Evolutionary conservation across 2,797 vertebrate species (phyloP).

Genomic region (Helicolenus hilgendorfi): DNA sequence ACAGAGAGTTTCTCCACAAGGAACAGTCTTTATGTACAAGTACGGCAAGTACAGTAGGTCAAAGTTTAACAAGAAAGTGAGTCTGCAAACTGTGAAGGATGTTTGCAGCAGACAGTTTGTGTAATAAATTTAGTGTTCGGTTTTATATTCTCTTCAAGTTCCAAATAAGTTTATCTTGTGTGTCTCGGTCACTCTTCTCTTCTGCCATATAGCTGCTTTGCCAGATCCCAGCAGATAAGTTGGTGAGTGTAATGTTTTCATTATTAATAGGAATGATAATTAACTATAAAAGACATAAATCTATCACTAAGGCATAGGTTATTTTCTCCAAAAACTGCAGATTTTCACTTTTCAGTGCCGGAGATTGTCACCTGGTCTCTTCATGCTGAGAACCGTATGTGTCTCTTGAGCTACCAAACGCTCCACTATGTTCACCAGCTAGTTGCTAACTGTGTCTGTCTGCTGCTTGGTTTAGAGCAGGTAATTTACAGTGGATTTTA

Average conservation of each 20-base stretch:
- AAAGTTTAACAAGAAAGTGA: background rate
- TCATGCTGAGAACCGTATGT: background rate
- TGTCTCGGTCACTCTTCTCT: background rate
- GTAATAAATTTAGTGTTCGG: too few species aligned
- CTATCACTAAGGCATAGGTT: too few species aligned
- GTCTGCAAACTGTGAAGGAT: background rate
- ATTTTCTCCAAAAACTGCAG: too few species aligned
- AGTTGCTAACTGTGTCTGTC: background rate
- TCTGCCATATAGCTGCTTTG: background rate
- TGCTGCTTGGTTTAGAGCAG: background rate
- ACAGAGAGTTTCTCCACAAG: too few species aligned
- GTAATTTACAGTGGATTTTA: too few species aligned
- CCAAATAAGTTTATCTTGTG: background rate
- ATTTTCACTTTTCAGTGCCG: background rate
- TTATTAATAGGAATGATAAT: background rate
- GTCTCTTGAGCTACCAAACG: background rate
- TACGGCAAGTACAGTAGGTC: background rate
- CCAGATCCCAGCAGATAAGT: background rate
- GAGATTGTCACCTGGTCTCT: background rate
- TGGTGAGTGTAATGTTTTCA: background rate
- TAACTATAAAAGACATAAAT: background rate
- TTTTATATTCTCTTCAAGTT: background rate
- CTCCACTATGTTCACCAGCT: background rate
- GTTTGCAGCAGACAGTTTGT: background rate
- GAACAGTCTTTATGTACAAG: too few species aligned